Base-by-base conservation (phyloP, 2,113 vertebrate species). In the Synchiropus splendidus region DNA sequence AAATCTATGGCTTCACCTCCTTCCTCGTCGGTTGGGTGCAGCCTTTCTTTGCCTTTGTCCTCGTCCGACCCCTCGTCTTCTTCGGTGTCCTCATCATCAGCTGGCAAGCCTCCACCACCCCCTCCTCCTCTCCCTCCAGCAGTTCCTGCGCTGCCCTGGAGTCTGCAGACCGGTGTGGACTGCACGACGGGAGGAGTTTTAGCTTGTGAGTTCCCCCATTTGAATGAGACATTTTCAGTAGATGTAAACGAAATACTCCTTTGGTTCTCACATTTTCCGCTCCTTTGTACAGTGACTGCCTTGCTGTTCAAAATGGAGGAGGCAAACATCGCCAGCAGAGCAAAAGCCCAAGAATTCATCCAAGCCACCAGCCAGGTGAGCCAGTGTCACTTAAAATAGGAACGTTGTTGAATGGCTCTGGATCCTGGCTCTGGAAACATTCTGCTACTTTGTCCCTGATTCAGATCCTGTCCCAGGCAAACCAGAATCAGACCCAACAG, bases 261-360 rank as follows among this genome's bases (percentile, higher is more conserved):
- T 8, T 37, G 9, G 15, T 36, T 43, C 44, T 15, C 5, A 1
- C 48, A 1, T 53, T 2, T 13, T 1, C 40, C 10, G 1, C 48
- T 50, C 10, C 35, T 42, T 21, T 10, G 15, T 30, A 32, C 58
- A 89, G 89, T 90, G 75, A 94, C 91, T 1, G 91, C 91, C 47
- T 77, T 94, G 54, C 88, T 94, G 39, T 92, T 92, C 68, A 94
- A 94, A 73, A 94, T 94, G 91, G 91, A 94, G 54, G 90, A 92
- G 70, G 91, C 90, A 45, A 94, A 92, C 34, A 80, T 92, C 12
- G 90, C 91, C 10, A 92, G 84, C 72, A 81, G 91, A 70, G 90
- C 90, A 2, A 94, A 94, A 77, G 91, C 91, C 41, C 91, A 94
- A 62, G 90, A 94, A 70, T 88, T 92, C 52, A 92, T 94, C 56